phyloP scores from a whole-genome alignment of 2,113 vertebrate species.

The Ceyx cyanopectus region DNA sequence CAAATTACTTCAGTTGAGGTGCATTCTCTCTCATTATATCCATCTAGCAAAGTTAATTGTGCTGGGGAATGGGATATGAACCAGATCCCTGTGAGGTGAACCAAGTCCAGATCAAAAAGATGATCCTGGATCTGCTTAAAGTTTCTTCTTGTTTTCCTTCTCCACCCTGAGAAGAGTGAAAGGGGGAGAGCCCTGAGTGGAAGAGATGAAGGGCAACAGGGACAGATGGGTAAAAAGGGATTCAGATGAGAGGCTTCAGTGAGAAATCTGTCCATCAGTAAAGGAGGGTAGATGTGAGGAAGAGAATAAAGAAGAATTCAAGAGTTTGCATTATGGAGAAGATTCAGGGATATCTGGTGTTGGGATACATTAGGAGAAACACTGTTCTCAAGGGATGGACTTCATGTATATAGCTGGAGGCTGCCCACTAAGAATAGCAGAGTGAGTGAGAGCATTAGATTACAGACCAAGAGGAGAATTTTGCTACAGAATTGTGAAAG shows the following conservation, averaged over 20 bases:
- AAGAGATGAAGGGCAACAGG: background rate
- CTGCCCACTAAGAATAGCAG: background rate
- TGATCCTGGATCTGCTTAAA: background rate
- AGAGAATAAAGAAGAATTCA: background rate
- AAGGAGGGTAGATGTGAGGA: background rate
- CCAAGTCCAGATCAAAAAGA: background rate
- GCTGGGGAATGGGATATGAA: background rate
- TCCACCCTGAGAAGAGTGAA: background rate
- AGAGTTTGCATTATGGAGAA: background rate
- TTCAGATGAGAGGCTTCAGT: background rate
- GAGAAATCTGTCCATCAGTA: background rate
- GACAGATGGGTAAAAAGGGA: background rate
- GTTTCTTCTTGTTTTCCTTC: background rate
- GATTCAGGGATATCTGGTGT: background rate
- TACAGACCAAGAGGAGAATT: background rate
- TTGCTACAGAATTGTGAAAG: background rate
- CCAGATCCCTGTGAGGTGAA: background rate
- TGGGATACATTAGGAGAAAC: background rate
- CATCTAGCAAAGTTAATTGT: background rate
- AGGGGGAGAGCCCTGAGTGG: background rate
- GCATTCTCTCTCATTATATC: background rate
- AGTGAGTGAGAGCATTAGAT: background rate
- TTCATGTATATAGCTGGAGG: background rate
- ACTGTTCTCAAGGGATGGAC: background rate
- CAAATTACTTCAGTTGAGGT: background rate